Base-by-base conservation (phyloP, 2,888 invertebrate genomes). In the Iselma pallidipennis region DNA sequence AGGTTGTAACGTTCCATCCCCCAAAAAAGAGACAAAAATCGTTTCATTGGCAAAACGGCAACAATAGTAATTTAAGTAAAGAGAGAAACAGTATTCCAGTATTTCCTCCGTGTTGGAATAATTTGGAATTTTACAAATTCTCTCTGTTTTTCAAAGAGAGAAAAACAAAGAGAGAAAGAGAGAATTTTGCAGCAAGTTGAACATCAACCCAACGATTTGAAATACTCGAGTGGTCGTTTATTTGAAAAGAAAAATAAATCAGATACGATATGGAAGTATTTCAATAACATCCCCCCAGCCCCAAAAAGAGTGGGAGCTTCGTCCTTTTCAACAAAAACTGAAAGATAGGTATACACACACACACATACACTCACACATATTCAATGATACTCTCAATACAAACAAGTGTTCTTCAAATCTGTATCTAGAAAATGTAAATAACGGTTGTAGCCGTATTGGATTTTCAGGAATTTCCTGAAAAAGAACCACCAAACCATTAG, bases 221-320 rank as follows among this genome's bases (percentile, higher is more conserved):
- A 67, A 68, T 69, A 69, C 72, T 73, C 67, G 64, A 74, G 72
- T 71, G 70, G 65, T 69, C 69, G 71, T 71, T 72, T 68, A 68
- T 71, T 69, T 76, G 74, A 74, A 76, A 74, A 75, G 74, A 74
- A 76, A 37, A 76, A 76, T 75, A 76, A 76, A 76, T 76, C 76
- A 73, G 73, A 73, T 72, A 71, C 62, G 69, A 71, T 72, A 71
- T 71, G 72, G 70, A 74, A 69, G 74, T 73, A 76, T 76, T 74
- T 74, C 74, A 76, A 76, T 76, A 76, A 76, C 69, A 37, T 7
- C 37, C 1, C 37, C 37, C 1, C 16, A 33, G n/a, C 29, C 14
- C 31, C 26, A 29, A 21, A 19, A 5, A 5, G 14, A 9, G 37
- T 16, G 37, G 37, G 37, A 9, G 37, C 2, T 16, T 16, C 7